Evolutionary conservation across 2,113 vertebrate genomes (phyloP).

Genomic region (Kobus ellipsiprymnus): DNA sequence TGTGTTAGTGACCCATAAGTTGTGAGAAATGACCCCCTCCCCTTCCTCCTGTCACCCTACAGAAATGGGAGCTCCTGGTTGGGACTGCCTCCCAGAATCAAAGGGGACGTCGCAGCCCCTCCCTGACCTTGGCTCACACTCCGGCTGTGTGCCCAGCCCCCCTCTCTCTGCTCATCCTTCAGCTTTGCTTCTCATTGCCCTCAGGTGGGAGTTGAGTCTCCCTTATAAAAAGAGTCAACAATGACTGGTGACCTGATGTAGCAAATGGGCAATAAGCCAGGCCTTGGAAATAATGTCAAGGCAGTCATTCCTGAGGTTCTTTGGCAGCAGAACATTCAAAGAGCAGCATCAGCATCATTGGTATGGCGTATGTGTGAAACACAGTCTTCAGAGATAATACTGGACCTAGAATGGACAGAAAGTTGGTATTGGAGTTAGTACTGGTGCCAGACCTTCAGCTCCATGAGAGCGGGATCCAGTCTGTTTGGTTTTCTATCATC

Average conservation of each 20-base stretch:
- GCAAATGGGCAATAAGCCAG: not conserved
- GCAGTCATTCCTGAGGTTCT: not conserved
- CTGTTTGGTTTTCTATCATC: not conserved
- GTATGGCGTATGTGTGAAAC: not conserved
- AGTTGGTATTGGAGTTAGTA: not conserved
- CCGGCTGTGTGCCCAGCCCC: not conserved
- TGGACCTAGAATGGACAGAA: not conserved
- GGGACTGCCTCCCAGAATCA: slow-evolving; percentile 9
- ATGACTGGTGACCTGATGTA: not conserved
- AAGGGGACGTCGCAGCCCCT: not conserved
- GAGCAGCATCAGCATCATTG: not conserved
- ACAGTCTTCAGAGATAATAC: not conserved
- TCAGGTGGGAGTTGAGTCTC: not conserved
- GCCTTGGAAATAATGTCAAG: not conserved
- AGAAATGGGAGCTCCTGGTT: not conserved
- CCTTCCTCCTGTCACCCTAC: not conserved
- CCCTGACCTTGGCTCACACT: not conserved
- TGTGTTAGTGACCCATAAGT: not conserved
- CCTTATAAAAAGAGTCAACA: not conserved
- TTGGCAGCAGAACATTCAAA: not conserved
- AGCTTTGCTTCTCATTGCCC: not conserved
- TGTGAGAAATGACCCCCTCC: not conserved
- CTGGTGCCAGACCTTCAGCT: not conserved
- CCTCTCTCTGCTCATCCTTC: not conserved
- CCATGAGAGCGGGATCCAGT: not conserved